These are phyloP conservation scores for Gouania willdenowi DNA, from an alignment of 2,797 vertebrate species.

Conservation along the genomic window DNA sequence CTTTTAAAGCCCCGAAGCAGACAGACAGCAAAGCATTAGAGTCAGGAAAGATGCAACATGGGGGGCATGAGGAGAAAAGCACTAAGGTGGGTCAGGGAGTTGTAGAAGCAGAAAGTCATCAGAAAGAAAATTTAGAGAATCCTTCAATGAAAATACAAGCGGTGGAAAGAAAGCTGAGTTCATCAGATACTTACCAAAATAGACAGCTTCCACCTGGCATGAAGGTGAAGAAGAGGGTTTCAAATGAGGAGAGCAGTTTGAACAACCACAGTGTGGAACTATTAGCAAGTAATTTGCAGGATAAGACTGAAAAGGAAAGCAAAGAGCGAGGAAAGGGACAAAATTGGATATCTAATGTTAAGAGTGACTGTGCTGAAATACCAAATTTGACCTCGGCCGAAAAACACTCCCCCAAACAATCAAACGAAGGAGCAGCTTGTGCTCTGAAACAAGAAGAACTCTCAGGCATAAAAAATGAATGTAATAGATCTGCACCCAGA, in stretches of 20 bases:
- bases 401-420: background rate
- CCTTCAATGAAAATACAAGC: conserved; percentile 5
- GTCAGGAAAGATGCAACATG: conserved; percentile 57
- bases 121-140: conserved; percentile 22
- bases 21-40: conserved; percentile 54
- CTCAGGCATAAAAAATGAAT: no score
- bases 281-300: background rate
- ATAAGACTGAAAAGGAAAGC: background rate
- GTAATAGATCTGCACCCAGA: background rate
- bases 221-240: conserved; percentile 64
- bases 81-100: background rate
- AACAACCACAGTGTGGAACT: background rate
- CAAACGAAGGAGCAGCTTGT: background rate
- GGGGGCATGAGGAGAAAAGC: conserved; percentile 4
- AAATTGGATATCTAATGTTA: background rate
- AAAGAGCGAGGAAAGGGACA: background rate
- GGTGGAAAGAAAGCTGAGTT: conserved; percentile 30
- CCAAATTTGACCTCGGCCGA: background rate
- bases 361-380: conserved; percentile 2
- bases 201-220: conserved; percentile 60
- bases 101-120: conserved; percentile 2
- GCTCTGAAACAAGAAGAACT: no score
- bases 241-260: conserved; percentile 36
- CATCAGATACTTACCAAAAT: conserved; percentile 32
- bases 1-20: conserved; percentile 80